phyloP scores from a whole-genome alignment of 2,797 vertebrate species.

The Tokudaia tokunoshimensis region DNA sequence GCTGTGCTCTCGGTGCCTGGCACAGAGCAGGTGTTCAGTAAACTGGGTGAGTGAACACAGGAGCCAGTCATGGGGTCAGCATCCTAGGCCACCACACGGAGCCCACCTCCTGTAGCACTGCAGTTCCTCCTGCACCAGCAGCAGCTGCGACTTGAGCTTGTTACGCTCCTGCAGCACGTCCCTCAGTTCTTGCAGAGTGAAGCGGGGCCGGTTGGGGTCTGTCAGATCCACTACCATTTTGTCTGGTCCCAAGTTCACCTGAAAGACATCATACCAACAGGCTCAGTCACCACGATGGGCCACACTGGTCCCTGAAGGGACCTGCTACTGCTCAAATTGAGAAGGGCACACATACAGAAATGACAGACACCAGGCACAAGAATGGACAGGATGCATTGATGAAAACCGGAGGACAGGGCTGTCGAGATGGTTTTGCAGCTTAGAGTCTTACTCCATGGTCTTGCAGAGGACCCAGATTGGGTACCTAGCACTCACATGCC shows the following conservation, averaged over 20 bases:
- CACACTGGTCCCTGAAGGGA: background rate
- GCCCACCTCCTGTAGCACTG: constrained; percentile 95
- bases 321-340: background rate
- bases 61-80: background rate
- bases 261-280: constrained; percentile 52
- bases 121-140: constrained; percentile 95
- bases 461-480: background rate
- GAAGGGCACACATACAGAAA: background rate
- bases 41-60: accelerated
- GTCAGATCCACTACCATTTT: constrained; percentile 95
- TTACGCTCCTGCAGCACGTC: constrained; percentile 98
- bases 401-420: background rate
- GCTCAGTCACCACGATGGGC: accelerated
- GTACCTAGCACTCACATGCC: background rate
- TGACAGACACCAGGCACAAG: background rate
- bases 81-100: accelerated
- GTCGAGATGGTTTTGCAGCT: background rate
- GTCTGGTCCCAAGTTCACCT: constrained; percentile 92
- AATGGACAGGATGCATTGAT: accelerated
- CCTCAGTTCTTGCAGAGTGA: constrained; percentile 97
- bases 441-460: background rate
- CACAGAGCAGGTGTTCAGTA: accelerated
- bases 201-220: constrained; percentile 96
- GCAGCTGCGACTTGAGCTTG: constrained; percentile 95
- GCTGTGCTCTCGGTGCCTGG: background rate